These are phyloP conservation scores for Montipora capitata DNA, from an alignment of 92 coral and sea anemone species.

Conservation along the genomic window DNA sequence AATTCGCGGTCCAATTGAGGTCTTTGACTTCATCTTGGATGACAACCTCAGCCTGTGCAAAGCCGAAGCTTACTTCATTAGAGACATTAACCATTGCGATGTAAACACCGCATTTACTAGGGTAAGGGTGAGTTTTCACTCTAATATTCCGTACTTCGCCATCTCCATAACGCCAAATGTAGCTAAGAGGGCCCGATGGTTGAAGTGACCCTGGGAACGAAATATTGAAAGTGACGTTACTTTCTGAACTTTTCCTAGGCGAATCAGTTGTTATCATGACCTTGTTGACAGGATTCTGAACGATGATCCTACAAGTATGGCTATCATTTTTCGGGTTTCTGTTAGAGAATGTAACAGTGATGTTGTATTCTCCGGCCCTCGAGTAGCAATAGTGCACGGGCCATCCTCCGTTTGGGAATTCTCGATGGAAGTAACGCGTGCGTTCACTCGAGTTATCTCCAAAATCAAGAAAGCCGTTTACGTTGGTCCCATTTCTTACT, in stretches of 20 bases:
- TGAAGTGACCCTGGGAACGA: conserved; percentile 18
- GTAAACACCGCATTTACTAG: conserved; percentile 54
- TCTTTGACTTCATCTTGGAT: conserved; percentile 65
- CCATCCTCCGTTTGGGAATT: conserved; percentile 59
- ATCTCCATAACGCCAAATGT: conserved; percentile 66
- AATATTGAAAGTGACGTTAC: conserved; percentile 17
- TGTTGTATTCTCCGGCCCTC: conserved; percentile 53
- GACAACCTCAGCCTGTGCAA: background rate
- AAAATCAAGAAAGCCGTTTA: conserved; percentile 63
- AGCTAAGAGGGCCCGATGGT: conserved; percentile 54
- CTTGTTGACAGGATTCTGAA: conserved; percentile 60
- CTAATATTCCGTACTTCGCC: conserved; percentile 18
- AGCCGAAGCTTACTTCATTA: conserved; percentile 59
- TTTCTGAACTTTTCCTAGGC: conserved; percentile 67
- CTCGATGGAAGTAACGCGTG: conserved; percentile 15
- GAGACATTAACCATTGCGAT: conserved; percentile 61
- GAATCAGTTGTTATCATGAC: conserved; percentile 67
- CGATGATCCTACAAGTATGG: conserved; percentile 44
- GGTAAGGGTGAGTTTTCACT: conserved; percentile 33
- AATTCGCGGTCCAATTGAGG: background rate
- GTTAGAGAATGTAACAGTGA: conserved; percentile 56
- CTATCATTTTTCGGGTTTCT: conserved; percentile 17
- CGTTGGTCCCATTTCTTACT: conserved; percentile 75
- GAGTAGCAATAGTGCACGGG: conserved; percentile 44
- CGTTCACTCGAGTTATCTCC: conserved; percentile 52